Percentiles rank a stretch among this genome's conserved stretches.
phyloP scores from a whole-genome alignment of 2,888 invertebrate genomes.

The Brassicogethes aeneus region DNA sequence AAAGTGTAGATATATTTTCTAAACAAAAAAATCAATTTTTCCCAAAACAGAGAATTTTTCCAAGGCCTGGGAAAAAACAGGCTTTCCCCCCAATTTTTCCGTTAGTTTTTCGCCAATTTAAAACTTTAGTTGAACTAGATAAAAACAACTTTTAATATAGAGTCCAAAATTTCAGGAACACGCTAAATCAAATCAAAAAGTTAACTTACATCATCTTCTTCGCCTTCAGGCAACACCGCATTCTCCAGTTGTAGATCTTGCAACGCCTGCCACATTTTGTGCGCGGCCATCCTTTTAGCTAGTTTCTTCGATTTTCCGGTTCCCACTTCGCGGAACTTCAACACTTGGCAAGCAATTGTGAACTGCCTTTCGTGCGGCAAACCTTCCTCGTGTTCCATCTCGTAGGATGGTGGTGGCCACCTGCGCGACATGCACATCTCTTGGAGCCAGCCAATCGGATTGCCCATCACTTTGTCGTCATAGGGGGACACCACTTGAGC shows the following conservation, averaged over 20 bases:
- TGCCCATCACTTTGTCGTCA: conserved; percentile 78
- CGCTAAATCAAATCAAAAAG: too few relatives aligned
- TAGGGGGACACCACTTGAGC: conserved; percentile 49
- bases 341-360: conserved; percentile 82
- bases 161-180: too few relatives aligned
- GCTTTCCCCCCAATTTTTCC: too few relatives aligned
- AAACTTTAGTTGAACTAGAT: too few relatives aligned
- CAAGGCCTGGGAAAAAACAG: too few relatives aligned
- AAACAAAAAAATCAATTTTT: too few relatives aligned
- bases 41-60: too few relatives aligned
- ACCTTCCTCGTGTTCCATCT: conserved; percentile 80
- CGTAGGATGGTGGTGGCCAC: conserved; percentile 92
- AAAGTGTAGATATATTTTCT: too few relatives aligned
- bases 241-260: conserved; percentile 69
- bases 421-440: conserved; percentile 95
- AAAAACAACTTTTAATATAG: too few relatives aligned
- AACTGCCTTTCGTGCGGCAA: conserved; percentile 91
- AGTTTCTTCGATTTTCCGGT: conserved; percentile 93
- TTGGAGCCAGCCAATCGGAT: conserved; percentile 92
- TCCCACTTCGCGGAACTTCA: conserved; percentile 76
- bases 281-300: conserved; percentile 92
- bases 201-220: conserved; percentile 62
- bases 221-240: conserved; percentile 45
- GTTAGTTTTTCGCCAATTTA: too few relatives aligned
- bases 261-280: conserved; percentile 83